Conservation (phyloP, 2,797 vertebrate genomes). For the Aldrovandia affinis region DNA sequence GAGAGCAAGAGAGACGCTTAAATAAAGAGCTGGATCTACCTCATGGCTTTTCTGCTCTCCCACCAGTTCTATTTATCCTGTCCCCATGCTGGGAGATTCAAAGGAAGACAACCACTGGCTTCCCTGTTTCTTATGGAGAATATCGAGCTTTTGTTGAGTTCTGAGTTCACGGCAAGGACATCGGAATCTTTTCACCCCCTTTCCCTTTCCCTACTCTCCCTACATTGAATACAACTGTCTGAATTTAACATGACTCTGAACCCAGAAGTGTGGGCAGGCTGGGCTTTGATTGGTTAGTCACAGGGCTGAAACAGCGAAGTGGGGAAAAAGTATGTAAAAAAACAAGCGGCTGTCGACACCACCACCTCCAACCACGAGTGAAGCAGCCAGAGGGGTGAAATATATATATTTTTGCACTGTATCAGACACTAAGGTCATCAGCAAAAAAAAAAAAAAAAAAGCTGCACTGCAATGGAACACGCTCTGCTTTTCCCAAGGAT, state of each 20-base stretch:
- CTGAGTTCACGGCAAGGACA: background rate
- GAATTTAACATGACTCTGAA: slow-evolving; percentile 2
- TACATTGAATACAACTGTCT: background rate
- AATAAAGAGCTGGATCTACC: too few species aligned
- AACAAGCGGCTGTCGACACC: slow-evolving; percentile 20
- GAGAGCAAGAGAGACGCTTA: too few species aligned
- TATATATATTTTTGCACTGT: slow-evolving; percentile 53
- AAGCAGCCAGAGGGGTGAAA: slow-evolving; percentile 45
- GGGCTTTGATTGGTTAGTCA: slow-evolving; percentile 22
- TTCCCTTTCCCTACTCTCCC: background rate
- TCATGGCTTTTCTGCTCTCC: background rate
- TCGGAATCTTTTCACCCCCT: background rate
- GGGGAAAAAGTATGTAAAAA: slow-evolving; percentile 6
- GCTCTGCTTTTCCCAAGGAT: slow-evolving; percentile 50
- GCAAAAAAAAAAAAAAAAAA: slow-evolving; percentile 59
- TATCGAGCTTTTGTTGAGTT: background rate
- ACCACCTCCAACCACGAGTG: slow-evolving; percentile 39
- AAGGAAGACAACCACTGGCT: background rate
- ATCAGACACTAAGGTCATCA: slow-evolving; percentile 58
- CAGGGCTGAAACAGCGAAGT: slow-evolving; percentile 38
- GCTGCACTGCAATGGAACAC: slow-evolving; percentile 46
- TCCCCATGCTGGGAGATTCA: background rate
- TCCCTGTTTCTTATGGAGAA: background rate
- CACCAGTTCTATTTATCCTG: background rate
- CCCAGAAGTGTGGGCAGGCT: background rate